These are phyloP conservation scores for Drosophila kepulauana DNA, from an alignment of 1,140 invertebrate genomes.

Conservation along the genomic window DNA sequence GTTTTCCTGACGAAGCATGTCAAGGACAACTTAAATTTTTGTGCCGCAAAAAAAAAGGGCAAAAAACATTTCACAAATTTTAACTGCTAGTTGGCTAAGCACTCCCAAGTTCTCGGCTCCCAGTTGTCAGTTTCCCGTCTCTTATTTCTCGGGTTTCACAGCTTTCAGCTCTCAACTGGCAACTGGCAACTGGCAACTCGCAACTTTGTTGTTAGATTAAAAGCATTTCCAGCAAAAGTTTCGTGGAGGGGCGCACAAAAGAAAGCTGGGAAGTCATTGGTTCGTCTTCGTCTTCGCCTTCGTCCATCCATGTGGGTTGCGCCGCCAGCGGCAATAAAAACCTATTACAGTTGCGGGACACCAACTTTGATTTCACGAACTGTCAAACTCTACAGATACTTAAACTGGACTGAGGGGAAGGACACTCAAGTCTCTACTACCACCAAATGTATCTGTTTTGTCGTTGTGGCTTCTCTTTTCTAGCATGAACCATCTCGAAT, in stretches of 20 bases:
- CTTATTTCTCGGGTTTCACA: too few relatives aligned
- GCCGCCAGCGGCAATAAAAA: constrained; percentile 65
- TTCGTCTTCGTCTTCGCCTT: constrained; percentile 5
- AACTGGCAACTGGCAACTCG: constrained; percentile 5
- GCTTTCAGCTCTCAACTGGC: background rate
- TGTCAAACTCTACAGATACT: constrained; percentile 61
- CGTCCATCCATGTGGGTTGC: constrained; percentile 7
- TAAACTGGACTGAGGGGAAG: constrained; percentile 19
- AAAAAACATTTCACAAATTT: constrained; percentile 41
- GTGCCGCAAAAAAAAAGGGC: constrained; percentile 22
- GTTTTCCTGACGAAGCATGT: constrained; percentile 34
- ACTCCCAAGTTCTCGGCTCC: constrained; percentile 17
- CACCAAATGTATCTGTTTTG: constrained; percentile 9
- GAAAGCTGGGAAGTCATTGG: constrained; percentile 61
- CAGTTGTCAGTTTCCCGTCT: constrained; percentile 33
- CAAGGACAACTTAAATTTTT: constrained; percentile 74
- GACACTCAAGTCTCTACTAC: constrained; percentile 30
- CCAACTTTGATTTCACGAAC: constrained; percentile 78
- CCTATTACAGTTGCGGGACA: constrained; percentile 68
- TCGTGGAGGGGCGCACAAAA: constrained; percentile 25
- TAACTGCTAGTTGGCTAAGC: constrained; percentile 41
- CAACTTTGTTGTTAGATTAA: constrained; percentile 78
- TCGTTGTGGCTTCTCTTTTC: constrained; percentile 6
- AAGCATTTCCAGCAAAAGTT: constrained; percentile 63
- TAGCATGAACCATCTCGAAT: background rate